These are phyloP conservation scores for Oryzias woworae DNA, from an alignment of 2,113 vertebrate species.

Conservation along the genomic window DNA sequence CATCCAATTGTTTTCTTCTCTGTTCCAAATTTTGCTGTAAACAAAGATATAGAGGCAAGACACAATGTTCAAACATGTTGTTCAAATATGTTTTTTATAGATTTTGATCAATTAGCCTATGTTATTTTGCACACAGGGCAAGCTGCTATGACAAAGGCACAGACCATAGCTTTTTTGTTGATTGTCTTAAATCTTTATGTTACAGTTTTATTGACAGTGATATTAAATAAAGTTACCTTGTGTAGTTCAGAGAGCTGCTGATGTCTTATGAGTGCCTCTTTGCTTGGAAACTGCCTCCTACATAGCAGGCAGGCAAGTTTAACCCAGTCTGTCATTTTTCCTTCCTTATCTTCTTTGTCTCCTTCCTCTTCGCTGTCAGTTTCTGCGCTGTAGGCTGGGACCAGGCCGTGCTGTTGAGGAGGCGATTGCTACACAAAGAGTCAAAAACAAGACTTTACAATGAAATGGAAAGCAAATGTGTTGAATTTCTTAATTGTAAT, in stretches of 20 bases:
- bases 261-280: conserved; percentile 88
- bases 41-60: not conserved
- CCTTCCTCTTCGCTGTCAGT: conserved; percentile 87
- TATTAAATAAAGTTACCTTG: conserved; percentile 73
- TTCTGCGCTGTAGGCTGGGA: conserved; percentile 86
- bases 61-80: not conserved
- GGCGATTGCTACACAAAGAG: conserved; percentile 57
- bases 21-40: conserved; percentile 90
- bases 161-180: not conserved
- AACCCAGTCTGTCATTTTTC: conserved; percentile 87
- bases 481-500: not conserved
- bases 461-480: not conserved
- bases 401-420: conserved; percentile 74
- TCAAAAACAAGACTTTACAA: not conserved
- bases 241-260: conserved; percentile 92
- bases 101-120: too few relatives aligned
- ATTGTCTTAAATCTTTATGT: not conserved
- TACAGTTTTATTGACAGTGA: too few relatives aligned
- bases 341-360: conserved; percentile 79
- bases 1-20: conserved; percentile 78
- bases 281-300: conserved; percentile 89
- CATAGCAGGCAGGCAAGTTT: conserved; percentile 91
- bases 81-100: not conserved
- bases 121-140: not conserved
- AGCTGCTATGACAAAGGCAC: too few relatives aligned